Evolutionary conservation across 2,797 vertebrate species (phyloP), one percentile per base, ranked within the genome.

Genomic region (Parambassis ranga): DNA sequence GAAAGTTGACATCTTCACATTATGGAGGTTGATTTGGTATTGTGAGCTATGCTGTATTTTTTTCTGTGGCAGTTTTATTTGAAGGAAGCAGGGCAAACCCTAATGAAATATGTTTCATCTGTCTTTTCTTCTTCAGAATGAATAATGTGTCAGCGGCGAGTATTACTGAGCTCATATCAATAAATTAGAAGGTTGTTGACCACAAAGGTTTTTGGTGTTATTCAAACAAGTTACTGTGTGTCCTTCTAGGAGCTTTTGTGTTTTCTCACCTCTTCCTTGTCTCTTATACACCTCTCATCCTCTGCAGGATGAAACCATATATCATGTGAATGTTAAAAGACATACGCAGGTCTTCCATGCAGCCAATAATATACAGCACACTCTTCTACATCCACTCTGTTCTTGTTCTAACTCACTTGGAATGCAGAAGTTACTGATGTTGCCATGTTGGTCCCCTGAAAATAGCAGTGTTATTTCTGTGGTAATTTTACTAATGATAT

Each of bases 21-120:
- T 91, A 92, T 86, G 77, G 83, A 71, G 64, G 70, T 88, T 92
- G 85, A 90, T 93, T 93, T 92, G 87, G 56, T 90, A 69, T 91
- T 83, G 89, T 90, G 76, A 72, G 79, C 87, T 74, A 74, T 67
- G 75, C 86, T 79, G 56, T 79, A 63, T 83, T 78, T 81, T 70
- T 47, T 51, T 36, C 37, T 4, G n/a, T n/a, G 38, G 87, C 83
- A 80, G 77, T 79, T 91, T n/a, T 92, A 90, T 91, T 79, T 71
- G 73, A 81, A 67, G 77, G 85, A 91, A 92, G 88, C 79, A 33
- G 73, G 51, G 66, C 13, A 58, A 52, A 77, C 23, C 71, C 86
- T 88, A 84, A 88, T 88, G 65, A 81, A 90, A 86, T 84, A 59
- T 27, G 79, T 89, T 55, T 83, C 43, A 61, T 81, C 75, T 70